phyloP scores from a whole-genome alignment of 1,140 invertebrate genomes.

The Diorhabda sublineata region DNA sequence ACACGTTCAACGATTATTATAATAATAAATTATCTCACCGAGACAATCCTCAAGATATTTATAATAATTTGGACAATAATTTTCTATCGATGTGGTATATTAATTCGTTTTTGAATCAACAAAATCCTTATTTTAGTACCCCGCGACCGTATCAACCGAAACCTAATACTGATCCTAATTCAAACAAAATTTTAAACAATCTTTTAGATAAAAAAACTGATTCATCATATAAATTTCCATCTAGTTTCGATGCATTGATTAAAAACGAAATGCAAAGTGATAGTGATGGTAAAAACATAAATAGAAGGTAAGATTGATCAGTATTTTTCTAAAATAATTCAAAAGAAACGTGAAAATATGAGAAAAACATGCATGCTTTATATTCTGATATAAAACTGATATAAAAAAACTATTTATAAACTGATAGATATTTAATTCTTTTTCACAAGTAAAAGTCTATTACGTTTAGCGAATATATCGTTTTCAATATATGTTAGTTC shows the following conservation, averaged over 20 bases:
- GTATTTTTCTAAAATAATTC: neutral
- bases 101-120: conserved; percentile 49
- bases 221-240: conserved; percentile 34
- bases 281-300: conserved; percentile 19
- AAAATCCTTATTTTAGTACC: conserved; percentile 36
- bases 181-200: conserved; percentile 45
- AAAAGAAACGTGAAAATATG: too few relatives aligned
- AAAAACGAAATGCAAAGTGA: conserved; percentile 42
- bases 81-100: conserved; percentile 59
- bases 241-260: conserved; percentile 42
- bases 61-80: conserved; percentile 53
- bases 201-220: conserved; percentile 42
- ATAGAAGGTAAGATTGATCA: neutral
- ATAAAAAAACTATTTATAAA: too few relatives aligned
- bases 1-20: conserved; percentile 29
- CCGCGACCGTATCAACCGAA: conserved; percentile 16
- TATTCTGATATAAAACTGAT: too few relatives aligned
- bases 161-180: conserved; percentile 28
- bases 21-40: conserved; percentile 28
- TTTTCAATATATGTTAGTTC: too few relatives aligned
- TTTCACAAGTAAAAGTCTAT: too few relatives aligned
- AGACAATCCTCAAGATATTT: conserved; percentile 44
- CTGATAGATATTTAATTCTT: too few relatives aligned
- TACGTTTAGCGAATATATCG: too few relatives aligned
- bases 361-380: too few relatives aligned